These are phyloP conservation scores for Troides aeacus DNA, from an alignment of 2,888 invertebrate genomes.

Conservation along the genomic window DNA sequence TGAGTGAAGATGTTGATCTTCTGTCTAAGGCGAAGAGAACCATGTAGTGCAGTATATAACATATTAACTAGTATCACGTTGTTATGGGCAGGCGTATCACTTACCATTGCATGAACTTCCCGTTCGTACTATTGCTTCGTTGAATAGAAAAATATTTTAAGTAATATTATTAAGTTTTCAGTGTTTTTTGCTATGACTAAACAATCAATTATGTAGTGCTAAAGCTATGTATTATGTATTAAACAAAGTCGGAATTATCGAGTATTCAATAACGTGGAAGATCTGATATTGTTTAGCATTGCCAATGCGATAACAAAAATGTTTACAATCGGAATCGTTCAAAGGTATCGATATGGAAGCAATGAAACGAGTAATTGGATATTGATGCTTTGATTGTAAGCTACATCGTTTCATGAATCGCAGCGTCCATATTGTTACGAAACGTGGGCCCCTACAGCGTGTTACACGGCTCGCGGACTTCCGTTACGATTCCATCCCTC, in stretches of 20 bases:
- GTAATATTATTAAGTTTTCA: too few species aligned
- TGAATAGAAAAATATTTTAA: too few species aligned
- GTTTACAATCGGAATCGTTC: neutral
- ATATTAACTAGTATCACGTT: too few species aligned
- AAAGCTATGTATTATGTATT: too few species aligned
- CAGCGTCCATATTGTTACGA: slow-evolving; percentile 9
- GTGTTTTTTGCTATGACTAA: too few species aligned
- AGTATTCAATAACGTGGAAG: neutral
- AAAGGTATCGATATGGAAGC: slow-evolving; percentile 23
- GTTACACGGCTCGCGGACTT: slow-evolving; percentile 7
- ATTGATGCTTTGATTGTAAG: slow-evolving; percentile 36
- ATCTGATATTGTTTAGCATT: neutral
- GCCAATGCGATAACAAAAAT: neutral
- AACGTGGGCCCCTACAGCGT: neutral
- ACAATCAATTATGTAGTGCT: too few species aligned
- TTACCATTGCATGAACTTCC: too few species aligned
- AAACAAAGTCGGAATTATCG: neutral
- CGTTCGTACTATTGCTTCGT: too few species aligned
- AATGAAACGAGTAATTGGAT: slow-evolving; percentile 44
- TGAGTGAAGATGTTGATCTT: too few species aligned
- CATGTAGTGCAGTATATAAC: too few species aligned
- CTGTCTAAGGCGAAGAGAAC: too few species aligned
- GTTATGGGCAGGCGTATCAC: too few species aligned
- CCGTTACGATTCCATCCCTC: neutral
- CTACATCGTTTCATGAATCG: slow-evolving; percentile 15